phyloP scores from a whole-genome alignment of 1,140 invertebrate genomes.

The Heterodera schachtii region DNA sequence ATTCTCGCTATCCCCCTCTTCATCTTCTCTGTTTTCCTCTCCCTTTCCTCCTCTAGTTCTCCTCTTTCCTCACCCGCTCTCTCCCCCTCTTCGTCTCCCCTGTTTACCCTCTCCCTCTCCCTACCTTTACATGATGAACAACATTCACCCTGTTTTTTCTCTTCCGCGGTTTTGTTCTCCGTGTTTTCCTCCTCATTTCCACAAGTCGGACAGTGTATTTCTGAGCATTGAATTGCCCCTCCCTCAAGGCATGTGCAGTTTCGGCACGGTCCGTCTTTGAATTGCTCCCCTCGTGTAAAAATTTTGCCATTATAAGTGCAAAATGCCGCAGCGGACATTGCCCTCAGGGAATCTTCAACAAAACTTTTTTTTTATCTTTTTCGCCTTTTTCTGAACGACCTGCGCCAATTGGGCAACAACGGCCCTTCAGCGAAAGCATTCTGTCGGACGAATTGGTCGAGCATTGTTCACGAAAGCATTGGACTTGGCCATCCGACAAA shows the following conservation, averaged over 20 bases:
- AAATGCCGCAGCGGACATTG: conserved; percentile 1
- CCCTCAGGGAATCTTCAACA: conserved; percentile 12
- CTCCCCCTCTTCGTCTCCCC: no score
- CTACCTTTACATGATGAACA: neutral
- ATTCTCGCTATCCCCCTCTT: no score
- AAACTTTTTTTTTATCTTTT: neutral
- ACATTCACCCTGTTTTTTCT: neutral
- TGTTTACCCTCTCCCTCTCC: no score
- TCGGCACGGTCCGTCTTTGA: conserved; percentile 32
- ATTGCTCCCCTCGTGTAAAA: conserved; percentile 33
- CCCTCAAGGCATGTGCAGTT: conserved; percentile 35
- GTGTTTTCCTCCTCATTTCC: neutral
- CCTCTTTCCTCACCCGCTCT: no score
- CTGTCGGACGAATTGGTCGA: conserved; percentile 23
- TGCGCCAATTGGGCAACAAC: conserved; percentile 47
- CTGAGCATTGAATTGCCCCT: conserved; percentile 25
- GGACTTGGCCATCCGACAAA: neutral
- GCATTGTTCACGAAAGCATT: conserved; percentile 1
- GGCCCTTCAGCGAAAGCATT: conserved; percentile 37
- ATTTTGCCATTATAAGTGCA: conserved; percentile 29
- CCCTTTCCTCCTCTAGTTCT: no score
- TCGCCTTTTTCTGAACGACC: conserved; percentile 22
- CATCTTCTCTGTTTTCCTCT: no score
- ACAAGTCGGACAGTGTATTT: conserved; percentile 34
- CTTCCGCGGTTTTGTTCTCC: neutral